A percentile compares a stretch with the other conserved stretches of the same genome.
Evolutionary conservation across 2,113 vertebrate genomes (phyloP).

Genomic region (Oenanthe oenanthe): DNA sequence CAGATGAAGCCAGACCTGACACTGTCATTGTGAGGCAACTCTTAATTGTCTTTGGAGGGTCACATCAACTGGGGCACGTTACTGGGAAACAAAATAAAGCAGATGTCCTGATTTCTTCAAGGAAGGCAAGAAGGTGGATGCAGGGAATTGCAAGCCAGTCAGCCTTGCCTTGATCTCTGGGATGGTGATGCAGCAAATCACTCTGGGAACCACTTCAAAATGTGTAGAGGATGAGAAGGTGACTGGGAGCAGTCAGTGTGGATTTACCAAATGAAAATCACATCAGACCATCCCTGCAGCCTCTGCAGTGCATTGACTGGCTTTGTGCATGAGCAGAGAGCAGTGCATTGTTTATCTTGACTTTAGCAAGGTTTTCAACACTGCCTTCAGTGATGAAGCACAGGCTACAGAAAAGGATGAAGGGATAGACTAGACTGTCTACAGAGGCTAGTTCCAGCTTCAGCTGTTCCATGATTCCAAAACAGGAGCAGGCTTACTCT

Average conservation of each 20-base stretch:
- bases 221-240: not conserved
- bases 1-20: not conserved
- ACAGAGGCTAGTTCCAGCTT: not conserved
- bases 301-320: not conserved
- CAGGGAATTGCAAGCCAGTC: not conserved
- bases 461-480: not conserved
- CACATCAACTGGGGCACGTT: rapidly evolving
- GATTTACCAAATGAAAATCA: not conserved
- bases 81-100: not conserved
- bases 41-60: not conserved
- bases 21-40: not conserved
- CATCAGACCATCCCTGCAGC: not conserved
- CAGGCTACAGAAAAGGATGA: not conserved
- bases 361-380: not conserved
- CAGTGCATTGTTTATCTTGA: not conserved
- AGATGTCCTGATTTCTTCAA: not conserved
- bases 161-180: not conserved
- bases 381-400: not conserved
- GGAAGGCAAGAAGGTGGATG: not conserved
- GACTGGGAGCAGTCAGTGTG: not conserved
- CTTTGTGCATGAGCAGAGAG: not conserved
- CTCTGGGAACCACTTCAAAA: not conserved
- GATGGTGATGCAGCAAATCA: not conserved
- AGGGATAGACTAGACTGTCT: not conserved
- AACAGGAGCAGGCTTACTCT: not conserved